Conservation (phyloP, 1,140 invertebrate species). For the Pantala flavescens region DNA sequence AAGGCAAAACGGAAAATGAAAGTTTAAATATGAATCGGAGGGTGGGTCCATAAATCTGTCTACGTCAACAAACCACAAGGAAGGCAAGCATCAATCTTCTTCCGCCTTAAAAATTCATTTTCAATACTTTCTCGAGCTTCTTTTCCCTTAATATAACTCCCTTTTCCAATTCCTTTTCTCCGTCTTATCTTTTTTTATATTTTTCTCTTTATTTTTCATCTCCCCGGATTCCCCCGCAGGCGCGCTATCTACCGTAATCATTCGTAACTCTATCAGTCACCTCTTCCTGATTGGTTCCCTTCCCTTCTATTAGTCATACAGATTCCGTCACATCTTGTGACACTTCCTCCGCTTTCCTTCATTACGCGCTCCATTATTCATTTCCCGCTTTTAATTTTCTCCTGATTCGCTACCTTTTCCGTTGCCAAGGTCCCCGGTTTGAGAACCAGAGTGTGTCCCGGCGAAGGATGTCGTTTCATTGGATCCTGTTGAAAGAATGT, state of each 20-base stretch:
- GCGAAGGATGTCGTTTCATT: no score
- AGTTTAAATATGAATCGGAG: no score
- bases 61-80: no score
- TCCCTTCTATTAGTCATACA: background rate
- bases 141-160: no score
- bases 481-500: no score
- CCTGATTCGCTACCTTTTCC: background rate
- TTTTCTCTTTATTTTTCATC: background rate
- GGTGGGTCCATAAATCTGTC: no score
- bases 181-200: background rate
- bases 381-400: background rate
- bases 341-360: background rate
- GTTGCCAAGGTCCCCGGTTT: background rate
- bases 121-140: background rate
- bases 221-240: background rate
- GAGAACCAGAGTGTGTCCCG: no score
- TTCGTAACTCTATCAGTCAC: background rate
- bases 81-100: background rate
- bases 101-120: background rate
- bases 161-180: no score
- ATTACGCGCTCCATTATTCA: background rate
- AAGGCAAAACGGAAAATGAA: no score
- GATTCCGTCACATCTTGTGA: background rate
- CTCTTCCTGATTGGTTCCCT: background rate
- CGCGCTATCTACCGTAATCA: background rate